These are phyloP conservation scores for Drosophila ercepeae DNA, from an alignment of 1,140 invertebrate genomes.

Conservation along the genomic window DNA sequence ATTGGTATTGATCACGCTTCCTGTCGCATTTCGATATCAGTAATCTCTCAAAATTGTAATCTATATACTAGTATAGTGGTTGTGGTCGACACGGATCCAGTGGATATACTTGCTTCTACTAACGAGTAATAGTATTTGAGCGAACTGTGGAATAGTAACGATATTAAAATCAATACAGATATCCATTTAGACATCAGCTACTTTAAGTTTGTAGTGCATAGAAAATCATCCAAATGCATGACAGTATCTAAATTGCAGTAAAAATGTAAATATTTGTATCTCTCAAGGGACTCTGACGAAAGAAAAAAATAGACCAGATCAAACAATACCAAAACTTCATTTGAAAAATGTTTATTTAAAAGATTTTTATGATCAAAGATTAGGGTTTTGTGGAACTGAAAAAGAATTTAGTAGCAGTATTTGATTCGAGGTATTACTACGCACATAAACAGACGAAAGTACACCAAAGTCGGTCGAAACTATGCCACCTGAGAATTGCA, in stretches of 20 bases:
- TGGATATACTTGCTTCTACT: conserved; percentile 51
- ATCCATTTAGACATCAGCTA: background rate
- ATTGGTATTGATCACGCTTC: conserved; percentile 45
- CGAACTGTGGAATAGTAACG: conserved; percentile 4
- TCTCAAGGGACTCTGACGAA: too few relatives aligned
- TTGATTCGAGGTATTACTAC: background rate
- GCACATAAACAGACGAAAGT: background rate
- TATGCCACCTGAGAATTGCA: conserved; percentile 18
- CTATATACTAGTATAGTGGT: conserved; percentile 34
- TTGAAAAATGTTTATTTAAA: too few relatives aligned
- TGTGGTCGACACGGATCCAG: conserved; percentile 36
- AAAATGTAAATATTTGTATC: background rate
- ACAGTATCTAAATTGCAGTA: background rate
- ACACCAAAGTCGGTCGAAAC: background rate
- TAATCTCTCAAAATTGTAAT: conserved; percentile 12
- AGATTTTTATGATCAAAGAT: background rate
- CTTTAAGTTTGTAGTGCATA: background rate
- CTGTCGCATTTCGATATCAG: conserved; percentile 21
- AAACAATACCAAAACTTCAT: too few relatives aligned
- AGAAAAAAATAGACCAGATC: too few relatives aligned
- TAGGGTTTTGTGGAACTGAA: background rate
- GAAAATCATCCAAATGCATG: conserved; percentile 16
- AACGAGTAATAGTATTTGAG: conserved; percentile 22
- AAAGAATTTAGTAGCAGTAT: background rate
- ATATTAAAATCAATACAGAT: background rate